phyloP scores from a whole-genome alignment of 1,140 invertebrate species.

The Zaprionus taronus region DNA sequence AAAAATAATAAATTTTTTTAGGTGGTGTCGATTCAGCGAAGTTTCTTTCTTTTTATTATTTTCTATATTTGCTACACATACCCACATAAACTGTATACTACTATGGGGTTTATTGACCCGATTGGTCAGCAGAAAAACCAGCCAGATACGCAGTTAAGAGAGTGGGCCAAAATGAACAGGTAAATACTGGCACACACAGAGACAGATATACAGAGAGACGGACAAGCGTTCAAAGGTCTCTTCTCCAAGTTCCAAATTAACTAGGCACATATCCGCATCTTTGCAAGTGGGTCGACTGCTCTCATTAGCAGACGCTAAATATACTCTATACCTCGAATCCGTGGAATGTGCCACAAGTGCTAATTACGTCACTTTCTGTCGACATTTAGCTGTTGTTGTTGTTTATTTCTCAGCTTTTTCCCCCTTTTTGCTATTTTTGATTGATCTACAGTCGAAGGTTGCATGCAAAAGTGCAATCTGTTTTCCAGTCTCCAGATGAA shows the following conservation, averaged over 20 bases:
- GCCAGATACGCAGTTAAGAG: slow-evolving; percentile 43
- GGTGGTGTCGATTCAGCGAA: slow-evolving; percentile 27
- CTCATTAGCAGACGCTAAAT: slow-evolving; percentile 37
- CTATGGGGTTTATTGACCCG: slow-evolving; percentile 42
- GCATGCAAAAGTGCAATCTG: slow-evolving; percentile 80
- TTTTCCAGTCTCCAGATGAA: slow-evolving; percentile 52
- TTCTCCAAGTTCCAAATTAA: slow-evolving; percentile 40
- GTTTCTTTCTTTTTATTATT: slow-evolving; percentile 18
- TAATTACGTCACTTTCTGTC: slow-evolving; percentile 51
- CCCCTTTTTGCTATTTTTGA: slow-evolving; percentile 48
- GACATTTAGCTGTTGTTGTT: slow-evolving; percentile 5
- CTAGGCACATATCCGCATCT: slow-evolving; percentile 51
- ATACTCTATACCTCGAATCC: slow-evolving; percentile 17
- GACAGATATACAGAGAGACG: slow-evolving; percentile 8
- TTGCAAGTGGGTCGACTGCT: slow-evolving; percentile 43
- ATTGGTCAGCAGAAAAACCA: slow-evolving; percentile 50
- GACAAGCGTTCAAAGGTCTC: slow-evolving; percentile 49
- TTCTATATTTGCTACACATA: not conserved
- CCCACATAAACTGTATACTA: not conserved
- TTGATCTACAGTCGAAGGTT: slow-evolving; percentile 80
- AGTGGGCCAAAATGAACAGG: slow-evolving; percentile 14
- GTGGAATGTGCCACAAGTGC: slow-evolving; percentile 43
- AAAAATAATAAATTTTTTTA: slow-evolving; percentile 4
- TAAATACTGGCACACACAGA: not conserved
- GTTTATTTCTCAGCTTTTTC: slow-evolving; percentile 45